Evolutionary conservation across 2,888 invertebrate species (phyloP), one percentile per base, ranked within the genome.

Genomic region (Gryllus longicercus): DNA sequence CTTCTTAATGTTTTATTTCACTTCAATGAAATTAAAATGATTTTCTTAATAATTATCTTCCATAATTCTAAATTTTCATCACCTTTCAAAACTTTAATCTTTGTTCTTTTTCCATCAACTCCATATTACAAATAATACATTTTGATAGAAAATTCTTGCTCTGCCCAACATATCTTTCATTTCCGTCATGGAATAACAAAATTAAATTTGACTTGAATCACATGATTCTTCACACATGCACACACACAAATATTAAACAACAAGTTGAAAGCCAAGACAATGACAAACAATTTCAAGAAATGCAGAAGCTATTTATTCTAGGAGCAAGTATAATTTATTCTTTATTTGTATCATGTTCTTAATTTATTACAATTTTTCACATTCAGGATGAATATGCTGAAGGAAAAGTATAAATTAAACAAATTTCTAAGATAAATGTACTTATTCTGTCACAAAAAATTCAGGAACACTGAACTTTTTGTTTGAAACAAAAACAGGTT

Each of bases 361-460:
- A 63, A 63, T 63, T 63, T 38, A 38, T 63, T 63, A 63, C 63
- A 63, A 63, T 63, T 63, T 63, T 63, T 63, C n/a, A 63, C 63
- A 63, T n/a, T 63, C 14, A 63, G 14, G n/a, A n/a, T 63, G n/a
- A 63, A 63, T 18, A 14, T 63, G 14, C 63, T 63, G 63, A 63
- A 18, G 63, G 63, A 63, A 63, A 63, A 18, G 14, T 63, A 18
- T 63, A 63, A 63, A 63, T 18, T 18, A 63, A 63, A 63, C 63
- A 63, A 63, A 63, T 16, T 10, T 63, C n/a, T 63, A n/a, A 16
- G n/a, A 63, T 63, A 63, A 63, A 63, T n/a, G n/a, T 63, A 38
- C 38, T 38, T 38, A 38, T 38, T 38, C 38, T 38, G 38, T 38
- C 38, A 38, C 38, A 38, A 63, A 14, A 63, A 63, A 14, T 63